Conservation (phyloP, 2,113 vertebrate genomes). For the Callocephalon fimbriatum region DNA sequence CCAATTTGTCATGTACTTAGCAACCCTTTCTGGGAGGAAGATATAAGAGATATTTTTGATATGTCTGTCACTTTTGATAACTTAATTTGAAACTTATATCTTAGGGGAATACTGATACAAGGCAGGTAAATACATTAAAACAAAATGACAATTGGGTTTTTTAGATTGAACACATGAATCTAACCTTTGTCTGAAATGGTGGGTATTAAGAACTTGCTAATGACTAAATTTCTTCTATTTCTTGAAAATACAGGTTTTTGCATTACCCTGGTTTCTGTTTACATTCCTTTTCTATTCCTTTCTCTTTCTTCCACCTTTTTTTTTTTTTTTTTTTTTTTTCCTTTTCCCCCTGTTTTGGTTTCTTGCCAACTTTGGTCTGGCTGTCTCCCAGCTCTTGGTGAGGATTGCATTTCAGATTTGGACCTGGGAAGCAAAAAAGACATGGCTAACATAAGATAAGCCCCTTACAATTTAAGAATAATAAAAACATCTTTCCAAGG, state of each 20-base stretch:
- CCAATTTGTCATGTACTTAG: conserved; percentile 59
- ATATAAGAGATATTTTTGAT: conserved; percentile 68
- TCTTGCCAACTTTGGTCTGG: conserved; percentile 8
- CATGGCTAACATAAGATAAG: neutral
- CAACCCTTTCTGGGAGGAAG: conserved; percentile 50
- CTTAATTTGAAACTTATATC: conserved; percentile 72
- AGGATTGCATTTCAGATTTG: neutral
- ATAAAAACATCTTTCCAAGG: neutral
- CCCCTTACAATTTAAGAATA: neutral
- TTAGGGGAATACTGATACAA: conserved; percentile 65
- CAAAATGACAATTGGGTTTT: conserved; percentile 64
- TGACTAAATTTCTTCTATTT: conserved; percentile 23
- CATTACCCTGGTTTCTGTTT: conserved; percentile 13
- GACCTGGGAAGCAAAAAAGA: neutral
- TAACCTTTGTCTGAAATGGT: conserved; percentile 14
- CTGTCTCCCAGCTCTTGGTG: neutral
- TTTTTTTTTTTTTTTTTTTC: neutral
- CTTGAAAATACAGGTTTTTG: neutral
- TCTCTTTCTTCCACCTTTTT: neutral
- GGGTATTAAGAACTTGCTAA: conserved; percentile 18
- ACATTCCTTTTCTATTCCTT: neutral
- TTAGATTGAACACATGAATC: conserved; percentile 34
- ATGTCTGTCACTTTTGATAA: conserved; percentile 72
- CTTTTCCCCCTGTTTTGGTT: neutral
- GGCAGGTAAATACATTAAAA: conserved; percentile 72